Conservation (phyloP, 2,888 invertebrate species). For the Polyploca ridens region DNA sequence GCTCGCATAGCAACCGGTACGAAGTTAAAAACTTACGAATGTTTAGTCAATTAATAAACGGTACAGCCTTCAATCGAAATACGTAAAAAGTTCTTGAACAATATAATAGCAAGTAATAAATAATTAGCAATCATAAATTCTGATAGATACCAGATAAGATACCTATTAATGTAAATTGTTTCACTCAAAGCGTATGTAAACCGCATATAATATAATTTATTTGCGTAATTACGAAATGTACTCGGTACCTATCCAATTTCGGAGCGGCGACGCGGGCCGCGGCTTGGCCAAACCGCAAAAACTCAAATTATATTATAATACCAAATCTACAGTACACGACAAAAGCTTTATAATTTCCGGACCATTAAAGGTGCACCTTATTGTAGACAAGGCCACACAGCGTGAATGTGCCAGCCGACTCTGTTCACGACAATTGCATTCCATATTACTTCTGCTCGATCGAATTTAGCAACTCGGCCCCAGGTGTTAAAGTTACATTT, state of each 20-base stretch:
- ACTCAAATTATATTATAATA: conserved; percentile 44
- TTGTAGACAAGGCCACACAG: conserved; percentile 67
- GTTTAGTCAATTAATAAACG: no score
- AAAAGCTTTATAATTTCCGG: conserved; percentile 76
- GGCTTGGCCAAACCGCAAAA: conserved; percentile 52
- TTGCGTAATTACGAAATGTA: conserved; percentile 50
- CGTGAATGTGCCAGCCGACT: conserved; percentile 60
- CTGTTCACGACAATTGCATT: conserved; percentile 74
- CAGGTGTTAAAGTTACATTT: conserved; percentile 60
- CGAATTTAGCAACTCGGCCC: conserved; percentile 63
- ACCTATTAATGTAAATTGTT: conserved; percentile 22
- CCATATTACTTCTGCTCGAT: conserved; percentile 60
- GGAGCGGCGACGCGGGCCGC: conserved; percentile 28
- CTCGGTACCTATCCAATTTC: conserved; percentile 50
- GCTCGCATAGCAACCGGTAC: background rate
- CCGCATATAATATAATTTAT: conserved; percentile 35
- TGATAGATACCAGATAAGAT: no score
- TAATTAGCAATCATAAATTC: no score
- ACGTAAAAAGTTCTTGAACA: background rate
- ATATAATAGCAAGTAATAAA: background rate
- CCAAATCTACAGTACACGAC: conserved; percentile 58
- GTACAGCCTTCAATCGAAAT: background rate
- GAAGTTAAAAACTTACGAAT: background rate
- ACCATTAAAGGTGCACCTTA: conserved; percentile 69
- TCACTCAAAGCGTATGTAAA: conserved; percentile 22